Conservation (phyloP, 2,888 invertebrate genomes). For the Melieria crassipennis region DNA sequence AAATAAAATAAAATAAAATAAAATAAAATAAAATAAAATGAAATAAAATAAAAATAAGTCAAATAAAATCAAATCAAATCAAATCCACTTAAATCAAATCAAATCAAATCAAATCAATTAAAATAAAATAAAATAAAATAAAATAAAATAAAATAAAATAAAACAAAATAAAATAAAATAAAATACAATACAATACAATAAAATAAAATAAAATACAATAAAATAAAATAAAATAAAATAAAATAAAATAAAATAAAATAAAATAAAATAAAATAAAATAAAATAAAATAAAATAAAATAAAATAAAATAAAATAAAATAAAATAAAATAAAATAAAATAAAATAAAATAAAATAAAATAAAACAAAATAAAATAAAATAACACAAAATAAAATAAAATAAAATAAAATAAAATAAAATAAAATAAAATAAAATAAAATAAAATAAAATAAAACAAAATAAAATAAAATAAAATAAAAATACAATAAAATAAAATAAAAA, state of each 20-base stretch:
- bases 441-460: background rate
- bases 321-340: background rate
- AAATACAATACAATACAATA: conserved; percentile 3
- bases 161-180: background rate
- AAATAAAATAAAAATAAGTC: background rate
- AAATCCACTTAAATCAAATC: background rate
- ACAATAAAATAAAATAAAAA: background rate
- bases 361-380: background rate
- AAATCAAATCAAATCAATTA: background rate
- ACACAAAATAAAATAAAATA: background rate
- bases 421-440: background rate
- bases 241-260: background rate
- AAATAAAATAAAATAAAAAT: background rate
- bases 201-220: conserved; percentile 1
- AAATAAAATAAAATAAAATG: conserved; percentile 6
- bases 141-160: background rate
- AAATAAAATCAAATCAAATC: background rate
- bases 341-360: background rate
- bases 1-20: conserved; percentile 1
- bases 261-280: conserved; percentile 1
- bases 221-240: conserved; percentile 7
- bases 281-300: background rate
- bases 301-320: background rate
- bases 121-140: background rate
- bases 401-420: background rate